Conservation (phyloP, 2,113 vertebrate species). For the Larimichthys crocea region DNA sequence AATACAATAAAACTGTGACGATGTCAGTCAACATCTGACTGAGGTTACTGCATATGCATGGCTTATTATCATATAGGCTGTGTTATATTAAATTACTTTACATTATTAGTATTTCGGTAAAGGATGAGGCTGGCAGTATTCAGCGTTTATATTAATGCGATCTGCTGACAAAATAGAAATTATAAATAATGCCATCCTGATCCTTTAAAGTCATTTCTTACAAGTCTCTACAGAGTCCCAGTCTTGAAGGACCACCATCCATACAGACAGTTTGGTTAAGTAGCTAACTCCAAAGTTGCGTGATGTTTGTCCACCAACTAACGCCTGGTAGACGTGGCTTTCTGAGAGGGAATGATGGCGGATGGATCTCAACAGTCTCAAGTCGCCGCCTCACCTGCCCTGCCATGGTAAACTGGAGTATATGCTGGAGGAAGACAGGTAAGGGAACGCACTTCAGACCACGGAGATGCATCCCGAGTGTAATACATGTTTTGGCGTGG, state of each 20-base stretch:
- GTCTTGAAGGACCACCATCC: background rate
- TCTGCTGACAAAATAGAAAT: background rate
- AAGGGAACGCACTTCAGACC: background rate
- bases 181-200: slow-evolving; percentile 1
- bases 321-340: background rate
- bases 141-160: background rate
- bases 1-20: background rate
- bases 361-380: slow-evolving; percentile 25
- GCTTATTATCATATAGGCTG: background rate
- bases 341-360: background rate
- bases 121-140: background rate
- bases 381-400: background rate
- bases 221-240: slow-evolving; percentile 19
- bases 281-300: slow-evolving; percentile 18
- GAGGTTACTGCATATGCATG: background rate
- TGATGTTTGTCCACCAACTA: slow-evolving; percentile 8
- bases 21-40: background rate
- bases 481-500: slow-evolving; percentile 11
- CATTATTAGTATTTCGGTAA: background rate
- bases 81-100: slow-evolving; percentile 13
- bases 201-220: background rate
- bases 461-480: slow-evolving; percentile 4
- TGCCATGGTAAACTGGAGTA: background rate
- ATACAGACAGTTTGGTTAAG: slow-evolving; percentile 39
- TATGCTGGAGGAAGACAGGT: background rate